Base-by-base conservation (phyloP, 2,797 vertebrate genomes). In the Leuciscus waleckii region DNA sequence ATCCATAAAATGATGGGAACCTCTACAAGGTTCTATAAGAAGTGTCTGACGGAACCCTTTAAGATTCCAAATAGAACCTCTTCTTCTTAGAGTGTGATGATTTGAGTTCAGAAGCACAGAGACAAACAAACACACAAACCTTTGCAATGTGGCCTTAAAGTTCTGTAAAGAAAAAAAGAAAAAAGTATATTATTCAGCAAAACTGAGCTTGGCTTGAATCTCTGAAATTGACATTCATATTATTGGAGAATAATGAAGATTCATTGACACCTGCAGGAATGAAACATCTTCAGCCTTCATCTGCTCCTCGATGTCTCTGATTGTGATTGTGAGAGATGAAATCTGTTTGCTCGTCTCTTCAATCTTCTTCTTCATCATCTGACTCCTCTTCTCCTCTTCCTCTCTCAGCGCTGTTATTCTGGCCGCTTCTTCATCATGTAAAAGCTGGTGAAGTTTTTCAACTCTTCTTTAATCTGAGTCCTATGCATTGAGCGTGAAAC, bases 61-160 rank as follows among this genome's bases (percentile, higher is more conserved):
- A 39, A 39, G 37, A 39, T 39, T 39, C 6, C 37, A 39, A 1
- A 39, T 39, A 39, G 37, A 41, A 3, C 41, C 41, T 10, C 10
- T 41, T 41, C 2, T 41, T 41, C 41, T 41, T 2, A 43, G 37
- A 39, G 2, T 11, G 43, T 26, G 54, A 58, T 58, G 23, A 23
- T 78, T 41, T 41, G 32, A 29, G 41, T n/a, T 73, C 37, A 61
- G 35, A 43, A 81, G 4, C 67, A 29, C 23, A 0, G 7, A 61
- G 39, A 39, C 54, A 21, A 26, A 61, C n/a, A 43, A 9, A 67
- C 41, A 29, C 29, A 58, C 80, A 74, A 46, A 82, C 81, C 69
- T 82, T 21, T 35, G 11, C 69, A 61, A 10, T 11, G 39, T 46
- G 41, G 8, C 29, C 1, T 17, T 51, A 1, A 82, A 5, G 70